Evolutionary conservation across 2,888 invertebrate species (phyloP).

Genomic region (Octonoba sinensis): DNA sequence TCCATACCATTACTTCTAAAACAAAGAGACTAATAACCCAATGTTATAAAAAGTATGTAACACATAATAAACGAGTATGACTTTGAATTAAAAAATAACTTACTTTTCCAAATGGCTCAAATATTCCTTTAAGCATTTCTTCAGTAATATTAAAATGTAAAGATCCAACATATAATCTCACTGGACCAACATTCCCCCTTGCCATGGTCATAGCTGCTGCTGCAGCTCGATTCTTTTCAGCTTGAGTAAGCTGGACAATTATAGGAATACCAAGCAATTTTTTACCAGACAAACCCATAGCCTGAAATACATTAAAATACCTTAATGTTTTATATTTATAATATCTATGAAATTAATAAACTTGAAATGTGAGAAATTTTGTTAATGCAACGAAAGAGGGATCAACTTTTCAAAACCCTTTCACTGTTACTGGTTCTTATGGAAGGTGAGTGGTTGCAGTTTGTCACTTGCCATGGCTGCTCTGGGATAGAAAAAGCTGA

Average conservation of each 20-base stretch:
- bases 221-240: slow-evolving; percentile 77
- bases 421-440: too few relatives aligned
- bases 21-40: too few relatives aligned
- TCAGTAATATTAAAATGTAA: slow-evolving; percentile 98
- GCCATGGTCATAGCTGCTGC: slow-evolving; percentile 78
- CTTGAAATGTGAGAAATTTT: too few relatives aligned
- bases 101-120: slow-evolving; percentile 95
- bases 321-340: neutral
- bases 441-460: too few relatives aligned
- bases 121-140: slow-evolving; percentile 97
- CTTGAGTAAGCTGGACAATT: slow-evolving; percentile 97
- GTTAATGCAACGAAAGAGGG: too few relatives aligned
- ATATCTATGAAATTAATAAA: too few relatives aligned
- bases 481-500: too few relatives aligned
- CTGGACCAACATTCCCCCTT: slow-evolving; percentile 91
- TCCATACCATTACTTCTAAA: too few relatives aligned
- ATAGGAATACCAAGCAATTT: slow-evolving; percentile 95
- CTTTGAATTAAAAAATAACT: slow-evolving; percentile 35
- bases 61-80: neutral
- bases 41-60: neutral
- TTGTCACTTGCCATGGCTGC: too few relatives aligned
- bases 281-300: slow-evolving; percentile 94
- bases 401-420: too few relatives aligned
- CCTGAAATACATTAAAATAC: slow-evolving; percentile 75
- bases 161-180: slow-evolving; percentile 96